phyloP scores from a whole-genome alignment of 2,113 vertebrate genomes.

The Passer montanus region DNA sequence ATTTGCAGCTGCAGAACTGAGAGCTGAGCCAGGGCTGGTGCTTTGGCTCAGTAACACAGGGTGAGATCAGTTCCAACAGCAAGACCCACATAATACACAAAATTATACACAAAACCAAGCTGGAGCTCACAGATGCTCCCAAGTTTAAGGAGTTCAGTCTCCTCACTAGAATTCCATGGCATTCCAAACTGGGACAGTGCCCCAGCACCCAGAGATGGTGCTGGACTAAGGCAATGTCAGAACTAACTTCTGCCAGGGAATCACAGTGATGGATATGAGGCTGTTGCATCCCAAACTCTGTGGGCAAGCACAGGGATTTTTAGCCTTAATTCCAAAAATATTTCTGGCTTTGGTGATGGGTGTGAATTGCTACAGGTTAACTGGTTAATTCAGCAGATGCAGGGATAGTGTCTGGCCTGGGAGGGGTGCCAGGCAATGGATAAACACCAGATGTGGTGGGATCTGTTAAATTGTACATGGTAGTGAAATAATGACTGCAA shows the following conservation, averaged over 20 bases:
- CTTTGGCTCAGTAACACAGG: neutral
- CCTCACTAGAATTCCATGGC: neutral
- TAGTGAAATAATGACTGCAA: neutral
- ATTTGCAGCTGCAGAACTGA: neutral
- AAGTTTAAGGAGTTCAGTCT: neutral
- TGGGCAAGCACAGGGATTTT: neutral
- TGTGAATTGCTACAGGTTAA: neutral
- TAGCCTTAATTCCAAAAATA: neutral
- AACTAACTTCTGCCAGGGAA: neutral
- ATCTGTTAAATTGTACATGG: accelerated
- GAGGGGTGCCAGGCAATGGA: neutral
- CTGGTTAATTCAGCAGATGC: neutral
- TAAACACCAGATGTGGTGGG: accelerated
- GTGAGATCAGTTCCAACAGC: neutral
- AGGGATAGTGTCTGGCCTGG: neutral
- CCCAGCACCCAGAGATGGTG: neutral
- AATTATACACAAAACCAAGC: neutral
- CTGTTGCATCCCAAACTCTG: neutral
- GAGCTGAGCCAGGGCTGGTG: neutral
- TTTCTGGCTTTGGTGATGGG: neutral
- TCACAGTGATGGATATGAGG: neutral
- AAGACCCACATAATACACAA: neutral
- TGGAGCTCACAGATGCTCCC: neutral
- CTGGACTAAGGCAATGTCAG: neutral
- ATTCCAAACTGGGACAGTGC: neutral